Conservation (phyloP, 2,888 invertebrate genomes). For the Elegia similella region DNA sequence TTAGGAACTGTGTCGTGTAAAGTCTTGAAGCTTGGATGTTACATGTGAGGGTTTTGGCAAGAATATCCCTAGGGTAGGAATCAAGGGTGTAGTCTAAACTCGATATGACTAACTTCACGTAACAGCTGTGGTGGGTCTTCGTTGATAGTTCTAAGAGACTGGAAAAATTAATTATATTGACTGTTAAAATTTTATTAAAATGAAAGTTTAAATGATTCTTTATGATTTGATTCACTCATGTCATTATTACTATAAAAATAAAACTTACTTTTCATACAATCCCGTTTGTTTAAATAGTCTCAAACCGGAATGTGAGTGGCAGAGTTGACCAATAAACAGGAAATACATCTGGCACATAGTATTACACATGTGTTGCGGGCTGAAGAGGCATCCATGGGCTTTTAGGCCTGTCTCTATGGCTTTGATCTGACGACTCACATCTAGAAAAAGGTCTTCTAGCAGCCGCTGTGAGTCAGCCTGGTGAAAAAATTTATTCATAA, state of each 20-base stretch:
- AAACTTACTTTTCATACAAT: constrained; percentile 87
- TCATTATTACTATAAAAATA: constrained; percentile 35
- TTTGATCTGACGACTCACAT: constrained; percentile 88
- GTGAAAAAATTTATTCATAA: neutral
- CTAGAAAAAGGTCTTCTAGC: constrained; percentile 89
- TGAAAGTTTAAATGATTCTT: neutral
- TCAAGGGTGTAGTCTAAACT: constrained; percentile 93
- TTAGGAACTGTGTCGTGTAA: constrained; percentile 95
- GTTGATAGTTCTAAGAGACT: constrained; percentile 91
- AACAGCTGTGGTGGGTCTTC: constrained; percentile 93
- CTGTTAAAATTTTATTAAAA: constrained; percentile 11
- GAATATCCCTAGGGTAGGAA: constrained; percentile 85
- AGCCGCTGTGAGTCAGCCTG: constrained; percentile 86
- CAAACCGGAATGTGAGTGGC: constrained; percentile 85
- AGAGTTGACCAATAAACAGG: constrained; percentile 93
- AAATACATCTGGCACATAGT: constrained; percentile 98
- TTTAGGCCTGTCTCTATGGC: constrained; percentile 87
- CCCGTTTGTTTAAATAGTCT: constrained; percentile 87
- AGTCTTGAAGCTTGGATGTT: constrained; percentile 82
- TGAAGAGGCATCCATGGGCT: constrained; percentile 93
- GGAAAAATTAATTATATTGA: constrained; percentile 34
- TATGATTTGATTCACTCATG: no score
- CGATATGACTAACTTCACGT: constrained; percentile 95
- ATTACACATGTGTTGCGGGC: constrained; percentile 92
- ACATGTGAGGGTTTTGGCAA: constrained; percentile 82